Conservation (phyloP, 2,888 invertebrate species). For the Zootermopsis nevadensis region DNA sequence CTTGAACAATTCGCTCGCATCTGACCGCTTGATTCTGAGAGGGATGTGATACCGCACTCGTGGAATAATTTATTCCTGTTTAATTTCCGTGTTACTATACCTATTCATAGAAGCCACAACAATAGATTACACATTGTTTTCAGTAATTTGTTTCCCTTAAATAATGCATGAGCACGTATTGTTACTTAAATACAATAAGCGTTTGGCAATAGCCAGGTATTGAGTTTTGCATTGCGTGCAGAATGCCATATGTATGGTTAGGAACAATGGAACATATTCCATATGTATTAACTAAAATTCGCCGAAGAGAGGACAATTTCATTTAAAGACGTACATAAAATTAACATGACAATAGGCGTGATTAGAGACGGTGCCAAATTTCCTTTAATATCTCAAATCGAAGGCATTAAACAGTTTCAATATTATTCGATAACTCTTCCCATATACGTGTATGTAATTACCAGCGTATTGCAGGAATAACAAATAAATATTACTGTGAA, state of each 20-base stretch:
- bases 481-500: too few relatives aligned
- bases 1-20: too few relatives aligned
- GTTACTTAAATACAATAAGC: neutral
- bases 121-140: neutral
- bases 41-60: neutral
- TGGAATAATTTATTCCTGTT: neutral
- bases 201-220: neutral
- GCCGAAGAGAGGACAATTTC: too few relatives aligned
- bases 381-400: too few relatives aligned
- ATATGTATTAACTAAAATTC: neutral
- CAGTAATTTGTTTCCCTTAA: neutral
- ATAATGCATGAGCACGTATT: neutral
- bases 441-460: too few relatives aligned
- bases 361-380: too few relatives aligned
- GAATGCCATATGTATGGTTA: neutral
- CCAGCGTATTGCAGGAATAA: too few relatives aligned
- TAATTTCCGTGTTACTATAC: neutral
- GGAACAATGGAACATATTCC: neutral
- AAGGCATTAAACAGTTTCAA: too few relatives aligned
- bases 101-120: neutral
- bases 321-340: too few relatives aligned
- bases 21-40: too few relatives aligned
- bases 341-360: too few relatives aligned
- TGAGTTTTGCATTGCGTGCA: neutral
- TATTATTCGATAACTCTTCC: too few relatives aligned